Evolutionary conservation across 35 echinoderm and acorn worm genomes (phyloP).

Genomic region (Diadema setosum): DNA sequence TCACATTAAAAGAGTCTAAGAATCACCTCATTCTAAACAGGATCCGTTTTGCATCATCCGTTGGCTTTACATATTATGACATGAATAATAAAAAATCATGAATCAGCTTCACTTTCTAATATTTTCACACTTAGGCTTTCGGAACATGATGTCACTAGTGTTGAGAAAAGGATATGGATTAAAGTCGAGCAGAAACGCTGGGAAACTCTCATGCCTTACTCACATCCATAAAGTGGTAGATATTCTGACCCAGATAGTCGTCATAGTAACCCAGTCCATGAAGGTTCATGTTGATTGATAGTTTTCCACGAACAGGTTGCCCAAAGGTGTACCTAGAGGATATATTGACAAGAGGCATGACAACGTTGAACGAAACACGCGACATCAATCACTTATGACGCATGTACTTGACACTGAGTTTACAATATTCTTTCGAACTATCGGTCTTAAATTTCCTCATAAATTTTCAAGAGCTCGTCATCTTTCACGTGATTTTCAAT

Average conservation of each 20-base stretch:
- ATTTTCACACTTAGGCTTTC: too few relatives aligned
- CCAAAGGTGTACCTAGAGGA: conserved; percentile 72
- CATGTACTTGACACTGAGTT: neutral
- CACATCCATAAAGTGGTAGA: conserved; percentile 78
- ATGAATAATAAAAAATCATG: too few relatives aligned
- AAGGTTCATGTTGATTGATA: conserved; percentile 88
- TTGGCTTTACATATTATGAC: too few relatives aligned
- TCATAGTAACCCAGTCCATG: conserved; percentile 86
- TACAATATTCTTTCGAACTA: neutral
- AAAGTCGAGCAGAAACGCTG: too few relatives aligned
- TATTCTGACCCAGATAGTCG: conserved; percentile 60
- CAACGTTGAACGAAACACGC: neutral
- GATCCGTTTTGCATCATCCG: too few relatives aligned
- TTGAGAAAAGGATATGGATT: too few relatives aligned
- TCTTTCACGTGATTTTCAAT: neutral
- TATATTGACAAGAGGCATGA: neutral
- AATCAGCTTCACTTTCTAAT: too few relatives aligned
- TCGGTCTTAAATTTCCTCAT: neutral
- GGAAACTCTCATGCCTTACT: too few relatives aligned
- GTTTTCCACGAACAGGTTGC: conserved; percentile 77
- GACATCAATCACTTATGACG: neutral
- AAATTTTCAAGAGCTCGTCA: neutral
- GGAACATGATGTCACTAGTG: too few relatives aligned
- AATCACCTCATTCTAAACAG: too few relatives aligned
- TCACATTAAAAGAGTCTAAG: too few relatives aligned